Evolutionary conservation across 2,113 vertebrate genomes (phyloP).

Genomic region (Podocnemis expansa): DNA sequence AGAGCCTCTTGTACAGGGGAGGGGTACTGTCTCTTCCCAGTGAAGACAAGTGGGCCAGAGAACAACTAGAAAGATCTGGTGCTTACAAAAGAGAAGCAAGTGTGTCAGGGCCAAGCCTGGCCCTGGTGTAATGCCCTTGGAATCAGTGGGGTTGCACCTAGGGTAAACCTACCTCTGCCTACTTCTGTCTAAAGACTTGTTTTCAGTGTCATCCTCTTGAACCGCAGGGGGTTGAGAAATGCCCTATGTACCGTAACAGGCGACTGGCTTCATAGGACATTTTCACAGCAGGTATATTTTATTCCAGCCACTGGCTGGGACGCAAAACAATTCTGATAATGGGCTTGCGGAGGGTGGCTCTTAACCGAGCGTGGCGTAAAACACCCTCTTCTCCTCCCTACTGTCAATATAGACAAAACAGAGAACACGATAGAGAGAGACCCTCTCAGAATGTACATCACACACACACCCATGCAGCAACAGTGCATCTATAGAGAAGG

Average conservation of each 20-base stretch:
- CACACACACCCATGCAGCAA: background rate
- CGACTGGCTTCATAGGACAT: background rate
- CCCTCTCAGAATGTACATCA: background rate
- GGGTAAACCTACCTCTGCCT: background rate
- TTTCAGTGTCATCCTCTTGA: background rate
- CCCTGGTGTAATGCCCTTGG: background rate
- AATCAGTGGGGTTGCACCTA: background rate
- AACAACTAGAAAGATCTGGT: background rate
- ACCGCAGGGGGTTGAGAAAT: background rate
- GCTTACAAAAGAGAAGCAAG: background rate
- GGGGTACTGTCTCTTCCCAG: background rate
- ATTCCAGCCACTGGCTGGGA: background rate
- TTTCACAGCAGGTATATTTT: background rate
- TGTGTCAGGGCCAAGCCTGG: background rate
- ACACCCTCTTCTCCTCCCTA: background rate
- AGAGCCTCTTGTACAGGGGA: background rate
- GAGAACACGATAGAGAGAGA: background rate
- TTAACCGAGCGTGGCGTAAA: background rate
- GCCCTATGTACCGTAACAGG: background rate
- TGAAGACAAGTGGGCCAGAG: background rate
- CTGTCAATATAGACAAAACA: background rate
- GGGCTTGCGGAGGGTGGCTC: background rate
- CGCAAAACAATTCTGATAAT: background rate
- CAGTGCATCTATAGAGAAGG: background rate
- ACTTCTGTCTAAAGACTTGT: background rate